Evolutionary conservation across 2,888 invertebrate species (phyloP), one percentile per base, ranked within the genome.

Genomic region (Eupithecia pulchellata): DNA sequence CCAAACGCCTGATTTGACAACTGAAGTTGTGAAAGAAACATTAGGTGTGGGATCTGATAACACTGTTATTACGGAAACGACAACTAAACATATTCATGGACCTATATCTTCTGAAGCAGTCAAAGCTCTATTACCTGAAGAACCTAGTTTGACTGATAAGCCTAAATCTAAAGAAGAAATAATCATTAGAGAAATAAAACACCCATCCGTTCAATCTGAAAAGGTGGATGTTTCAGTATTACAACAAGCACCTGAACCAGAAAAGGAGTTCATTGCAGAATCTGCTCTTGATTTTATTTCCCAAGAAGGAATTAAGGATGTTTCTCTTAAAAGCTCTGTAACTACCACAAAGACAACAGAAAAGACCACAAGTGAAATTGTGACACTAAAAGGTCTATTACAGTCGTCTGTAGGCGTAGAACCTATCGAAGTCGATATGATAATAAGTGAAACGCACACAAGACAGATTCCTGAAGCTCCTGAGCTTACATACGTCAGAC

Each of bases 401-500:
- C 86, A 86, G 64, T 85, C 85, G 52, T 63, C 83, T 14, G 78
- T 89, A 25, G 77, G 82, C 77, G 82, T 89, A 30, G 80, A 87
- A 75, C 84, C 85, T 39, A 76, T 86, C 20, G 82, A 85, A 78
- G 73, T 85, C 29, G 87, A 84, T 60, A 86, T 84, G 61, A 74
- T 86, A 47, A 75, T 88, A 3, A 84, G 86, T 71, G 90, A 91
- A 81, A 76, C 77, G 72, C 79, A 84, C 36, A 68, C 83, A 68
- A 85, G 84, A 36, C 70, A 77, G 60, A 34, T 72, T 63, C 74
- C 84, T 2, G 77, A 81, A 71, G 73, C 78, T 27, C 75, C 89
- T 36, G 82, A 88, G 77, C 64, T 87, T 64, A 88, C 89, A 0
- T 88, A 89, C 64, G 76, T 88, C 34, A 83, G 85, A 73, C 89